Evolutionary conservation across 2,888 invertebrate species (phyloP).

Genomic region (Amphipoea oculea): DNA sequence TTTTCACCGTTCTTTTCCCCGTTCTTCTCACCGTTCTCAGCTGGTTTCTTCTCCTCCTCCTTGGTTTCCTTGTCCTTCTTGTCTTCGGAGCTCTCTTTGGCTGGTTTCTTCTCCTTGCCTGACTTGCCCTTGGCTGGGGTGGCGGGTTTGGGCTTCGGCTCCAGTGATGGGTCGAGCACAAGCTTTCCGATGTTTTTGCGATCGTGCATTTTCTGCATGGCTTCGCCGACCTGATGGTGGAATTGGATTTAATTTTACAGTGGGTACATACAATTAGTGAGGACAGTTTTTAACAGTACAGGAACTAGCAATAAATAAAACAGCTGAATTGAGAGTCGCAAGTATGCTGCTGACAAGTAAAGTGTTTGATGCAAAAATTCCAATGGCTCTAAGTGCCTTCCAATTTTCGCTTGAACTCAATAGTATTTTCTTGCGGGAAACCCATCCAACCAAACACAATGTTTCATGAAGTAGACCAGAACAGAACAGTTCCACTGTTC

Average conservation of each 20-base stretch:
- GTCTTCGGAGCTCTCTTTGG: constrained; percentile 92
- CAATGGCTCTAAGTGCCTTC: neutral
- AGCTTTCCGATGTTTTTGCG: constrained; percentile 97
- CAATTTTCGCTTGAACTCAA: neutral
- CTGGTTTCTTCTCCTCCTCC: constrained; percentile 88
- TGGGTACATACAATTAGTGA: neutral
- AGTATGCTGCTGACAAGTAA: neutral
- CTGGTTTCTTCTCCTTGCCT: constrained; percentile 93
- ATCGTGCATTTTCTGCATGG: constrained; percentile 98
- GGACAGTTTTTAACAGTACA: neutral
- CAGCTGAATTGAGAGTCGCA: neutral
- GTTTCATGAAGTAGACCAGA: neutral
- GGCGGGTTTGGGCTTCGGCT: constrained; percentile 95
- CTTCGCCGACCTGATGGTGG: constrained; percentile 93
- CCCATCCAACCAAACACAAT: neutral
- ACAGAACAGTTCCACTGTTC: neutral
- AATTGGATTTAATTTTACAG: constrained; percentile 3
- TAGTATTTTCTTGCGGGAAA: neutral
- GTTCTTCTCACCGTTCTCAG: constrained; percentile 87
- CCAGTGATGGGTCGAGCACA: constrained; percentile 94
- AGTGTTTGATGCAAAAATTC: neutral
- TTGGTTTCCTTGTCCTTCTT: constrained; percentile 91
- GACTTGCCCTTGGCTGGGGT: constrained; percentile 94
- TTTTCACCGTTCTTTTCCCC: constrained; percentile 81
- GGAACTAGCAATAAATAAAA: neutral